These are phyloP conservation scores for Enteromius unitaeniatus DNA, from an alignment of 2,797 vertebrate genomes.

Conservation along the genomic window DNA sequence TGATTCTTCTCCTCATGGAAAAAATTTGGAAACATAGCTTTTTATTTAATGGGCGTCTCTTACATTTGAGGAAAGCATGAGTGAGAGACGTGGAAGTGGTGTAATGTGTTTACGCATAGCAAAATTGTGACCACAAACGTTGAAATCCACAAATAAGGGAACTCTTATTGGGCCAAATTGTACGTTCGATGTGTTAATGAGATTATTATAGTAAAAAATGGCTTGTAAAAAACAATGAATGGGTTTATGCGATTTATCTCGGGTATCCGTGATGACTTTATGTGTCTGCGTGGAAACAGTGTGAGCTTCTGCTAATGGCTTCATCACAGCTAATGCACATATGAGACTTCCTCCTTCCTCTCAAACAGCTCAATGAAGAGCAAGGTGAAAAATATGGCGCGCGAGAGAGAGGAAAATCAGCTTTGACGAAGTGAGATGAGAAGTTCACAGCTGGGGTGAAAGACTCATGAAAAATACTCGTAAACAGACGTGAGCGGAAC, in stretches of 20 bases:
- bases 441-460: conserved; percentile 40
- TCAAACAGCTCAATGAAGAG: conserved; percentile 35
- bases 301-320: conserved; percentile 48
- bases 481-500: conserved; percentile 27
- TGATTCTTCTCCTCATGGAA: neutral
- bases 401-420: conserved; percentile 30
- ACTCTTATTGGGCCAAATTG: neutral
- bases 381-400: conserved; percentile 44
- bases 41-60: neutral
- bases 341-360: conserved; percentile 36
- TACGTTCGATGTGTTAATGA: conserved; percentile 32
- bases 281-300: conserved; percentile 32
- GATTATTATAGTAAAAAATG: neutral
- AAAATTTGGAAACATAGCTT: neutral
- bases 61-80: neutral
- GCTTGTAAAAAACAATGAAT: conserved; percentile 33
- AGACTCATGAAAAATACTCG: conserved; percentile 43
- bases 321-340: conserved; percentile 38
- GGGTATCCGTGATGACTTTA: conserved; percentile 23
- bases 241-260: conserved; percentile 21
- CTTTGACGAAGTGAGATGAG: conserved; percentile 44
- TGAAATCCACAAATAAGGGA: neutral
- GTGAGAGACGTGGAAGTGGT: neutral
- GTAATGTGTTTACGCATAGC: conserved; percentile 10
- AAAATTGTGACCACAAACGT: conserved; percentile 17